A percentile compares a stretch with the other conserved stretches of the same genome.
phyloP scores from a whole-genome alignment of 2,888 invertebrate genomes.

The Calephelis perditalis region DNA sequence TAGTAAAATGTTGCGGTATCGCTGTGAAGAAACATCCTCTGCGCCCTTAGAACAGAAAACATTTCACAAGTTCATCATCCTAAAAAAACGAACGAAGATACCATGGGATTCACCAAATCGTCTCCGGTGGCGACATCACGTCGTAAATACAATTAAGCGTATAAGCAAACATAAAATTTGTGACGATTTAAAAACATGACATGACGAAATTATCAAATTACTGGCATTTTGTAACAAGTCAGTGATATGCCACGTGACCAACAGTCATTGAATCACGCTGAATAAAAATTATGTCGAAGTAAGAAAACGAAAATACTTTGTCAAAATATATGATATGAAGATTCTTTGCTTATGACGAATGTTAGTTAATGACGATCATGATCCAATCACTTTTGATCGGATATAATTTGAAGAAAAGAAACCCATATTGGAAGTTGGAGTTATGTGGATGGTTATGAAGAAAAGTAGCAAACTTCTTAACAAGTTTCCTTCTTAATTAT shows the following conservation, averaged over 20 bases:
- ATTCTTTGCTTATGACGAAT: conserved; percentile 14
- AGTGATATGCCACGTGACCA: conserved; percentile 30
- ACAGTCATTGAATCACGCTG: conserved; percentile 30
- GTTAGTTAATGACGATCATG: conserved; percentile 21
- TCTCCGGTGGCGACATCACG: conserved; percentile 39
- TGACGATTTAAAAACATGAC: background rate
- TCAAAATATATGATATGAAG: conserved; percentile 6
- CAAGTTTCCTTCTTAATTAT: too few relatives aligned
- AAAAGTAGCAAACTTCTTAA: background rate
- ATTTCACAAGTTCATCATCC: conserved; percentile 50
- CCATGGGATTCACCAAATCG: conserved; percentile 22
- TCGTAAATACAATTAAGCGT: conserved; percentile 15
- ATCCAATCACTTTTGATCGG: conserved; percentile 39
- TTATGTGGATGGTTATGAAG: conserved; percentile 5
- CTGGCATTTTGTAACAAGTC: background rate
- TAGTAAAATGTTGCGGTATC: conserved; percentile 27
- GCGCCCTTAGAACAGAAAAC: conserved; percentile 62
- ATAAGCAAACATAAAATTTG: background rate
- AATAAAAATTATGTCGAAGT: conserved; percentile 10
- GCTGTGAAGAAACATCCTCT: conserved; percentile 38
- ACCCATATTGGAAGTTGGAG: conserved; percentile 10
- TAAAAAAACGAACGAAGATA: conserved; percentile 25
- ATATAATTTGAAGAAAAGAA: conserved; percentile 32
- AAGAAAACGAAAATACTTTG: background rate
- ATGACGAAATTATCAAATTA: background rate